Base-by-base conservation (phyloP, 2,797 vertebrate species). In the Intellagama lesueurii region DNA sequence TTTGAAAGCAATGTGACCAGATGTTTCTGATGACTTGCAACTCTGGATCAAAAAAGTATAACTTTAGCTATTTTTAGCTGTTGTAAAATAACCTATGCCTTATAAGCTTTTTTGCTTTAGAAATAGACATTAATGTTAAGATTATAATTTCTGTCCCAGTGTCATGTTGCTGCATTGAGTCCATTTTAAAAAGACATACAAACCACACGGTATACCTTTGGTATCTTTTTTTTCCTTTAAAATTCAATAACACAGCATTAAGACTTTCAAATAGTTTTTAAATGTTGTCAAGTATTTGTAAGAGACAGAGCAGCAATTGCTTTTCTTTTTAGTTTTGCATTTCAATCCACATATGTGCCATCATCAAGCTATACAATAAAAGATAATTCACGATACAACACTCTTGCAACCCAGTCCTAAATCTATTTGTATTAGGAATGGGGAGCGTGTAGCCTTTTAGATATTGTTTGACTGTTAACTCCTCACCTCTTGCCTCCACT, bases 231-330 rank as follows among this genome's bases (percentile, higher is more conserved):
- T 12, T 77, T 5, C 56, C 72, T 80, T 83, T 68, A 68, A 90
- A 82, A 73, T 84, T 14, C 68, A 90, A n/a, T 60, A 56, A 80
- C 40, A 68, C 30, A 70, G 32, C 3, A 60, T 77, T 88, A 81
- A 60, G 77, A 12, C 85, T 90, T 90, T 90, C 85, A 90, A 90
- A 91, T 3, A 92, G 88, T 86, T 56, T 75, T 91, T 85, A 90
- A 94, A 94, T 73, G 69, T 87, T 85, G 94, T 93, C 83, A 92
- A 93, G 83, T 91, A 80, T 92, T 88, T 79, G 24, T 88, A 87
- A 88, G 79, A 85, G 35, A 75, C 52, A 81, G 68, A 89, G 80
- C 87, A 90, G 60, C 80, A 87, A 77, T 56, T 90, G 28, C 64
- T 56, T 69, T 81, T 69, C n/a, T 52, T 75, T 89, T 76, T 86